Percentiles rank a stretch among this genome's conserved stretches.
Conservation (phyloP, 2,888 invertebrate species). For the Tetragonula carbonaria region DNA sequence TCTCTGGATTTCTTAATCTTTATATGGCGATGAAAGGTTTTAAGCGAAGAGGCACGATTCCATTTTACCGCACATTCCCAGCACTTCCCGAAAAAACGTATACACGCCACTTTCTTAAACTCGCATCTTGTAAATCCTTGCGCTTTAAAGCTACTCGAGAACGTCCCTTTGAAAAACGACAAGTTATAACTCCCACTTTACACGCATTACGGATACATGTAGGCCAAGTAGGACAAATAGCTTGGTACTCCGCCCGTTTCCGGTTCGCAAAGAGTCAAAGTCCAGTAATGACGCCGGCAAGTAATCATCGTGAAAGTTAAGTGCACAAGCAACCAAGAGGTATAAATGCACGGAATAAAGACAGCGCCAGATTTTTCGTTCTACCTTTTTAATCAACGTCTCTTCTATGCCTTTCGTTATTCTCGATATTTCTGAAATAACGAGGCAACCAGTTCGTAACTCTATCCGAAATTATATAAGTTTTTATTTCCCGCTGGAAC, state of each 20-base stretch:
- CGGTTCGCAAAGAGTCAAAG: slow-evolving; percentile 38
- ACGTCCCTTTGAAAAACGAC: slow-evolving; percentile 36
- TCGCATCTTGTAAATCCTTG: neutral
- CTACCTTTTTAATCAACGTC: neutral
- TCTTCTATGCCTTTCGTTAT: slow-evolving; percentile 15
- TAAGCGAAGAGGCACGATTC: neutral
- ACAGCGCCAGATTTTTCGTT: slow-evolving; percentile 2
- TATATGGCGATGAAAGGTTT: neutral
- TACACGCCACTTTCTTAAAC: neutral
- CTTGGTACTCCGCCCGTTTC: slow-evolving; percentile 1
- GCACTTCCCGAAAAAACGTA: too few relatives aligned
- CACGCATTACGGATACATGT: slow-evolving; percentile 46
- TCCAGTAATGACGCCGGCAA: slow-evolving; percentile 36
- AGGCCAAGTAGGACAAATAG: slow-evolving; percentile 50
- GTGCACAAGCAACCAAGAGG: slow-evolving; percentile 43
- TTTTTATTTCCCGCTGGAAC: slow-evolving; percentile 60
- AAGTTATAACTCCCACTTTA: slow-evolving; percentile 48
- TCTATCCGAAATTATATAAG: slow-evolving; percentile 71
- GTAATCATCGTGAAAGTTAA: slow-evolving; percentile 71
- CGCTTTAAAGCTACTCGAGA: neutral
- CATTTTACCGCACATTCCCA: neutral
- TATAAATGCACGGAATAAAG: slow-evolving; percentile 22
- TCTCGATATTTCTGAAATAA: slow-evolving; percentile 15
- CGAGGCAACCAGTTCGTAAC: slow-evolving; percentile 35
- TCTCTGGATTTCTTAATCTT: neutral